Conservation (phyloP, 1,140 invertebrate genomes). For the Akabosia matsudoensis region DNA sequence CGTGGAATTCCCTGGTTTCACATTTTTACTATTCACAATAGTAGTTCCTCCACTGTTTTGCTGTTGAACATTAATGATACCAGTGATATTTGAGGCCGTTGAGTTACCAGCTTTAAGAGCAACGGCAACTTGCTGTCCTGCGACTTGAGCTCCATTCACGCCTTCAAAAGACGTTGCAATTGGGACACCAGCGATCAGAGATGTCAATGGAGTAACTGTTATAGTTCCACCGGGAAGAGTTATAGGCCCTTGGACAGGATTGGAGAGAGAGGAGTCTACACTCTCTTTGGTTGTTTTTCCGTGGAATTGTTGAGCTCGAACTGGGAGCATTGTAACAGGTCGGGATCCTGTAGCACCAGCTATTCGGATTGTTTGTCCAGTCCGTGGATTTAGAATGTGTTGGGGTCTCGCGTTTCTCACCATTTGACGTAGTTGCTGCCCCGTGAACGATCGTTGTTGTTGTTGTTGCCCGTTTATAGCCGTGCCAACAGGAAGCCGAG, state of each 20-base stretch:
- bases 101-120: not conserved
- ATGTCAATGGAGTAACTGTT: constrained; percentile 43
- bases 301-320: not conserved
- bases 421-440: constrained; percentile 8
- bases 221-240: constrained; percentile 47
- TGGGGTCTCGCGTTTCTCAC: constrained; percentile 2
- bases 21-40: not conserved
- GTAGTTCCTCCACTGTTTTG: not conserved
- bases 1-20: not conserved
- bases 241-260: constrained; percentile 40
- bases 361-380: not conserved
- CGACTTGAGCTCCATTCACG: not conserved
- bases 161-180: constrained; percentile 17
- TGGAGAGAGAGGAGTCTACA: constrained; percentile 36
- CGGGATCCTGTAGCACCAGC: not conserved
- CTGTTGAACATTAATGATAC: constrained; percentile 25
- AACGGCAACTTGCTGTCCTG: not conserved
- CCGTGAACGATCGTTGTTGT: not conserved
- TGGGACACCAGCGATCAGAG: constrained; percentile 21
- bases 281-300: not conserved
- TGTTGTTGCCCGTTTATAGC: not conserved
- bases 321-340: constrained; percentile 1
- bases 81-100: constrained; percentile 5
- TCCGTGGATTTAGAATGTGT: not conserved
- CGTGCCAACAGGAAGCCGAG: not conserved